Percentiles rank a stretch among this genome's conserved stretches.
phyloP scores from a whole-genome alignment of 2,113 vertebrate species.

The Macaca mulatta region DNA sequence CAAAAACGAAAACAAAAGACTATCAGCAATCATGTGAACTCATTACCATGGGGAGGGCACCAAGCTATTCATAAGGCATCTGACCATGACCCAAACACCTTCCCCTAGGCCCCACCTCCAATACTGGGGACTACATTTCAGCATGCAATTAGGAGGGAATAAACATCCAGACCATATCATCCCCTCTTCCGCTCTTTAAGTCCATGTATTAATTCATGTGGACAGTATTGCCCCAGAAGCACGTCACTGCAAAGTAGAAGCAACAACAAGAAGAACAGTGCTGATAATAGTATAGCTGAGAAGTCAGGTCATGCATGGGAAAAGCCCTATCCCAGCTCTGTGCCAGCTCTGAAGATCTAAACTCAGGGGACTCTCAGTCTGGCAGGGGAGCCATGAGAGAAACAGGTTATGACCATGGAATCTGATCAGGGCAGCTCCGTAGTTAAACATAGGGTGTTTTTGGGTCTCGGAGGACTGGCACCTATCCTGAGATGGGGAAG shows the following conservation, averaged over 20 bases:
- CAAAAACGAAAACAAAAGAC: too few relatives aligned
- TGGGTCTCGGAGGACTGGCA: not conserved
- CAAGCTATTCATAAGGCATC: too few relatives aligned
- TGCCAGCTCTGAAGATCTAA: not conserved
- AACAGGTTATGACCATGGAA: not conserved
- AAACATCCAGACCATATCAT: too few relatives aligned
- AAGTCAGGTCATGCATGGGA: not conserved
- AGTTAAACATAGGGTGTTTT: not conserved
- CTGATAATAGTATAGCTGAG: not conserved
- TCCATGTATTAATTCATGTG: not conserved
- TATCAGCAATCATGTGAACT: too few relatives aligned
- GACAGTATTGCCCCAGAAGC: not conserved
- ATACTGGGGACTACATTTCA: too few relatives aligned
- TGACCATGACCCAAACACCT: too few relatives aligned
- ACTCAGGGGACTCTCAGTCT: not conserved
- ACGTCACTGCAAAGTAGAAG: not conserved
- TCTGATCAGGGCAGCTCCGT: not conserved
- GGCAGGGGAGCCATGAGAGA: not conserved
- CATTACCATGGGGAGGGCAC: too few relatives aligned
- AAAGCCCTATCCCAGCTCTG: conserved; percentile 10
- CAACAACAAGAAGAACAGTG: not conserved
- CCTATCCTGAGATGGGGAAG: not conserved
- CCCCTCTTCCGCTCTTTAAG: not conserved
- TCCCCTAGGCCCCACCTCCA: too few relatives aligned
- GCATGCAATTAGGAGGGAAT: too few relatives aligned